A percentile compares a stretch with the other conserved stretches of the same genome.
Conservation (phyloP, 2,888 invertebrate genomes). For the Eucriotettix oculatus region DNA sequence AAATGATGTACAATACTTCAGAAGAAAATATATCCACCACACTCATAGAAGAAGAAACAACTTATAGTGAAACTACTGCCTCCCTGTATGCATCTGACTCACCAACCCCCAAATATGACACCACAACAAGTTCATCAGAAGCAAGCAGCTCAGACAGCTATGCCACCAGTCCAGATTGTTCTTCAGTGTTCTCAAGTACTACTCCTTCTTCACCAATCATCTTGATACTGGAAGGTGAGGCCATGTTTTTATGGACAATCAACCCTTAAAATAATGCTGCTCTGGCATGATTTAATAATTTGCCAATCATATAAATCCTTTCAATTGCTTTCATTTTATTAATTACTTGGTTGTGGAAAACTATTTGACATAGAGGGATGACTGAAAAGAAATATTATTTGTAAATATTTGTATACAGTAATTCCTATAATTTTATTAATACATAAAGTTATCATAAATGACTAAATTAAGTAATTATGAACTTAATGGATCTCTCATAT, state of each 20-base stretch:
- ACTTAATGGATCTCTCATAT: too few species aligned
- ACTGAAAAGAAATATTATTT: too few species aligned
- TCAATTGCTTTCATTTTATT: not conserved
- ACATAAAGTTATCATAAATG: too few species aligned
- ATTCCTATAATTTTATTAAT: too few species aligned
- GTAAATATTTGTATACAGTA: too few species aligned
- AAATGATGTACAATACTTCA: not conserved
- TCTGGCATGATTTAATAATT: not conserved
- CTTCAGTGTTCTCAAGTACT: constrained; percentile 27
- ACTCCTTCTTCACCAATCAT: constrained; percentile 51
- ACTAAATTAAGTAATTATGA: too few species aligned
- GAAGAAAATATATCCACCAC: not conserved
- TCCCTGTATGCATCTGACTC: constrained; percentile 5
- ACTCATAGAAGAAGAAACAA: not conserved
- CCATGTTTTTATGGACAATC: not conserved
- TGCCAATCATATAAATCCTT: not conserved
- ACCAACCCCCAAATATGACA: constrained; percentile 12
- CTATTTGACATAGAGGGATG: too few species aligned
- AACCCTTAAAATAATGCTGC: not conserved
- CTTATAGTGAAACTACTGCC: not conserved
- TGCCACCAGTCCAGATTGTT: constrained; percentile 21
- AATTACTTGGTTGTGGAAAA: too few species aligned
- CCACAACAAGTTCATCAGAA: constrained; percentile 15
- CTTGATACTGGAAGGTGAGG: constrained; percentile 71
- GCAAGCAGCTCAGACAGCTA: constrained; percentile 14